phyloP scores from a whole-genome alignment of 2,888 invertebrate genomes.

The Meteorus colon region DNA sequence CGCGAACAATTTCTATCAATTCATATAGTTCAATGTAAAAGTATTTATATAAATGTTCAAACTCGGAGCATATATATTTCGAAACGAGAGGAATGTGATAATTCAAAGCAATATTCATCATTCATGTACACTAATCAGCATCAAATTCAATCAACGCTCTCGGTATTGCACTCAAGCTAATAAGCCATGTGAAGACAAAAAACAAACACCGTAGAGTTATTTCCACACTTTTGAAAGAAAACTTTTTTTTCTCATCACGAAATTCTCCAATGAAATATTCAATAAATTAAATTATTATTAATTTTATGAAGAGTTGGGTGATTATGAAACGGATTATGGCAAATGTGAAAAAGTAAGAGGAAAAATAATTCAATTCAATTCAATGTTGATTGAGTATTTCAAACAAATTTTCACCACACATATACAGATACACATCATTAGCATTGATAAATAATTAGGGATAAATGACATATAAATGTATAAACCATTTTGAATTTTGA shows the following conservation, averaged over 20 bases:
- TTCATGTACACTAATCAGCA: constrained; percentile 28
- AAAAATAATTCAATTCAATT: background rate
- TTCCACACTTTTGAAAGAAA: too few species aligned
- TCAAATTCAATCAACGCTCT: constrained; percentile 20
- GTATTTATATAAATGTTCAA: background rate
- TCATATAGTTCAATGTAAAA: background rate
- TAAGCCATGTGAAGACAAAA: background rate
- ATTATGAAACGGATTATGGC: background rate
- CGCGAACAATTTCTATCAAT: background rate
- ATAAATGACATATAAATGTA: background rate
- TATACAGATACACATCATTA: background rate
- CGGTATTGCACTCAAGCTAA: background rate
- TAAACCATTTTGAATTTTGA: background rate
- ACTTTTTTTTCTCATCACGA: too few species aligned
- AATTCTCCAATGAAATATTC: too few species aligned
- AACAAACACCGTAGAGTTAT: background rate
- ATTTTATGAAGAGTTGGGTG: too few species aligned
- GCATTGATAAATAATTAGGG: background rate
- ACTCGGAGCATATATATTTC: background rate
- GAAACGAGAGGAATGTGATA: constrained; percentile 56
- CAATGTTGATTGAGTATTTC: background rate
- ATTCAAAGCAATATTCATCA: constrained; percentile 60
- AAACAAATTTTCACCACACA: background rate
- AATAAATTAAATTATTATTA: too few species aligned
- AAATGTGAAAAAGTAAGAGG: background rate